phyloP scores from a whole-genome alignment of 2,888 invertebrate species.

The Germaria angustata region DNA sequence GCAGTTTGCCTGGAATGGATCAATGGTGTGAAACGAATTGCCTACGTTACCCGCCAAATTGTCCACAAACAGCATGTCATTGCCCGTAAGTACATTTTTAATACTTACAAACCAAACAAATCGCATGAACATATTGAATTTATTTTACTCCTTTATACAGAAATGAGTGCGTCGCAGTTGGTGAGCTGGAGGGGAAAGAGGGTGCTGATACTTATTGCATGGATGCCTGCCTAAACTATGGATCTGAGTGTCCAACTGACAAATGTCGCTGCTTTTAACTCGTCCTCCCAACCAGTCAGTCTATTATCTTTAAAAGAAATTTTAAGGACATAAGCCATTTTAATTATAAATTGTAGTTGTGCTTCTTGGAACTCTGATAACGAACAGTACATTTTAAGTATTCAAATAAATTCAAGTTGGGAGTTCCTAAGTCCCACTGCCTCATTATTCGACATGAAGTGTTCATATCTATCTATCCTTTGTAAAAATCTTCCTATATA shows the following conservation, averaged over 20 bases:
- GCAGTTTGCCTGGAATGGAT: slow-evolving; percentile 87
- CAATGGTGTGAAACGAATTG: slow-evolving; percentile 93
- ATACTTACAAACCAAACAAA: neutral
- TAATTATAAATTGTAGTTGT: slow-evolving; percentile 64
- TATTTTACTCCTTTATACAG: slow-evolving; percentile 81
- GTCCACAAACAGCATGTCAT: slow-evolving; percentile 87
- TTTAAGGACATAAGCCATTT: neutral
- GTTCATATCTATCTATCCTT: too few relatives aligned
- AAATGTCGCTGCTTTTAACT: slow-evolving; percentile 85
- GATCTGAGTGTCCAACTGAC: slow-evolving; percentile 85
- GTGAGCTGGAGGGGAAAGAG: slow-evolving; percentile 85
- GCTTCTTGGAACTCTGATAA: slow-evolving; percentile 69
- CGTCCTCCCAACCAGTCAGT: neutral
- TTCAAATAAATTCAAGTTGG: too few relatives aligned
- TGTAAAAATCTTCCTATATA: too few relatives aligned
- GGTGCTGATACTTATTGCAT: slow-evolving; percentile 92
- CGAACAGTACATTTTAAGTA: too few relatives aligned
- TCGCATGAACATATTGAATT: neutral
- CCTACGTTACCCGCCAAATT: slow-evolving; percentile 91
- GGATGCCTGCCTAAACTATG: slow-evolving; percentile 91
- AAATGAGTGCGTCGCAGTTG: slow-evolving; percentile 89
- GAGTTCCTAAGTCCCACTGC: too few relatives aligned
- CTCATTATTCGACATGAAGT: too few relatives aligned
- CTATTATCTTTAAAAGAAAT: neutral
- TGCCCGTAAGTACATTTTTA: slow-evolving; percentile 88